Evolutionary conservation across 2,888 invertebrate genomes (phyloP), one percentile per base, ranked within the genome.

Genomic region (Endotricha flammealis): DNA sequence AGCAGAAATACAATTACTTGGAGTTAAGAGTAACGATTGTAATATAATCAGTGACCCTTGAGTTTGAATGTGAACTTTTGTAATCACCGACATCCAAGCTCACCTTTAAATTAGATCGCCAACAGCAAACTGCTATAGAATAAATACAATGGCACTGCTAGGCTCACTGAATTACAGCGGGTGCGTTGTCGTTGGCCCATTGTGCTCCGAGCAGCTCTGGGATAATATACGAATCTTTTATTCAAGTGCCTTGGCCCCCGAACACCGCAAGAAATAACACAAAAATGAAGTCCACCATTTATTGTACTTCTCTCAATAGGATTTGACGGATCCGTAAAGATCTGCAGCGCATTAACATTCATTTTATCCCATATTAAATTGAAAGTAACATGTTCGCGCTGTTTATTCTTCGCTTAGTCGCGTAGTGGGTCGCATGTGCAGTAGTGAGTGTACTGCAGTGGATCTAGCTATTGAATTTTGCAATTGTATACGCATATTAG

Each of bases 141-240:
- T 68, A 68, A n/a, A 70, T 64, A 72, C 65, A 79, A 75, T 73
- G 70, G 68, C 67, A 67, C 57, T 57, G 60, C 67, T 57, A 64
- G 68, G 63, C 68, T 71, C 66, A 63, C 72, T 65, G 76, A 68
- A 76, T 75, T 75, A 74, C 70, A 69, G 67, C 64, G 67, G 69
- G 64, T 78, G 73, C 71, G 76, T 77, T 71, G 77, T 73, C 74
- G 73, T 58, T 57, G 60, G 59, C 59, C 75, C 43, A 82, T 83
- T 86, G 82, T 86, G 53, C 58, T 63, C 60, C 42, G 54, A 54
- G 57, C 57, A 59, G 63, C 72, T 56, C 58, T 51, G 66, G 74
- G 68, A 80, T 80, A 78, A 81, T 79, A 77, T 72, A 72, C 73
- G 73, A 78, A 83, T 83, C 79, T 83, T 83, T 85, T 85, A 83